Base-by-base conservation (phyloP, 2,888 invertebrate species). In the Dicycla oo region DNA sequence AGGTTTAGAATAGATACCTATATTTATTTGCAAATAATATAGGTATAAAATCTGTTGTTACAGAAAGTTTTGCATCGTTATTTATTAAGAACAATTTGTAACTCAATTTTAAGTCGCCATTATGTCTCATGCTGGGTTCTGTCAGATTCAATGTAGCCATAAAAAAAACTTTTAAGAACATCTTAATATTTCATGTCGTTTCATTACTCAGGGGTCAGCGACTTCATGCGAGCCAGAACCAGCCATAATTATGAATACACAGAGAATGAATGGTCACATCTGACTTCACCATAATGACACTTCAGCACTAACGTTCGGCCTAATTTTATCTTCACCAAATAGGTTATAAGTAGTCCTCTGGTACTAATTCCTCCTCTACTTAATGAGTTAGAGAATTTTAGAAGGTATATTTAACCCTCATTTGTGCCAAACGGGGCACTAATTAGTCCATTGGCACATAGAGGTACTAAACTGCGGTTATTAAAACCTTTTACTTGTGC, bases 291-390 rank as follows among this genome's bases (percentile, higher is more conserved):
- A 34, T 30, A 49, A 60, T 38, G 30, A 49, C 49, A 62, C 61
- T 30, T 56, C 43, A 15, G 20, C 30, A 18, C 23, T 45, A 61
- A 77, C 18, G 4, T 57, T 15, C 20, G 58, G 53, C 20, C 20
- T 13, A 34, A 58, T 64, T 73, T 40, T 34, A 34, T 53, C 51
- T 65, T 40, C 8, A 26, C 47, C n/a, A 53, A 77, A 77, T 62
- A 62, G 45, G 56, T 80, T 56, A 26, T 43, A 67, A 74, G 51
- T 61, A 61, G 61, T 51, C 80, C 26, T 26, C 26, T 53, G 53
- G 26, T n/a, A 40, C 26, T 56, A 62, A 62, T 74, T 57, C 18
- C 30, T 47, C 47, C 61, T 53, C 30, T 47, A 26, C 38, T 60
- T 72, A 38, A 60, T 15, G 20, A 20, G 40, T 45, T 61, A 40